Base-by-base conservation (phyloP, 2,113 vertebrate genomes). In the Lipophrys pholis region DNA sequence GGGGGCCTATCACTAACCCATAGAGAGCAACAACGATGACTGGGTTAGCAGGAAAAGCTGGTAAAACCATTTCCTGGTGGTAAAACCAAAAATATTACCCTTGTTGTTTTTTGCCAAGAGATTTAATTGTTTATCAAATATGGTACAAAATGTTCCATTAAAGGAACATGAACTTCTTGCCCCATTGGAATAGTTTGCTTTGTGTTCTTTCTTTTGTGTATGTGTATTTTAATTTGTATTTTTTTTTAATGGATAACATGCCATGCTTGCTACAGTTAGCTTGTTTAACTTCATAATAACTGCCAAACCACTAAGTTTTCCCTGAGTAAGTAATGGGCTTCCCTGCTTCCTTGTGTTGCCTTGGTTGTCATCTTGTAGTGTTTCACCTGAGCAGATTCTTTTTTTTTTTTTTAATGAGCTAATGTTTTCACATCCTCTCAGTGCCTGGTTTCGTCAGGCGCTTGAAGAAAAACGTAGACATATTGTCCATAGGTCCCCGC, bases 1-100 rank as follows among this genome's bases (percentile, higher is more conserved):
- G 21, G 21, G 21, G 21, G 2, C 21, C 21, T 4, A 30, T 30
- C 21, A 30, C 21, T 30, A 2, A 30, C 2, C 21, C 21, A 30
- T 30, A 30, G 9, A 54, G 45, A 49, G 1, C 10, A 11, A 51
- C 50, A 70, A 58, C 51, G 57, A 39, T 70, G 41, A 43, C 56
- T 55, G 67, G n/a, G 75, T 81, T 87, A 89, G 89, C 85, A 89
- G 89, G 89, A 91, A 90, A 76, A 84, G 46, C 54, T 73, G 45
- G 35, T 69, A 59, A 82, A 78, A 80, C 70, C 16, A 42, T 16
- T n/a, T n/a, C n/a, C n/a, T n/a, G n/a, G n/a, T n/a, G n/a, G n/a
- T n/a, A 80, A 57, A 50, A 53, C 35, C 48, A 46, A 17, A 68
- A 73, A 11, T 17, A 21, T 57, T 7, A n/a, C 42, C 2, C 15